These are phyloP conservation scores for Trisateles emortualis DNA, from an alignment of 2,888 invertebrate species.

Conservation along the genomic window DNA sequence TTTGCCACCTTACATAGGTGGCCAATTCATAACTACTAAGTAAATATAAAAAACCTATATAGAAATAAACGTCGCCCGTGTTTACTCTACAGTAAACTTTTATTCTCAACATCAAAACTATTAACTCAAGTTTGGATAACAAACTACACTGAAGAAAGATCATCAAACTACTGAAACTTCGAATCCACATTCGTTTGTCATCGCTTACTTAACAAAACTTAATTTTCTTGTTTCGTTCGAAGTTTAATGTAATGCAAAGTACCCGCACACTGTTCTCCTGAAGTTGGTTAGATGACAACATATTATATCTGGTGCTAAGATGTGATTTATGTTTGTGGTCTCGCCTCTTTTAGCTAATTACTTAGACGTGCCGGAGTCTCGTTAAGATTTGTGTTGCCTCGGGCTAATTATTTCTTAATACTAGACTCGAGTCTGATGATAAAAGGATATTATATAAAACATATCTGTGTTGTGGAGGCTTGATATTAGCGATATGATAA, in stretches of 20 bases:
- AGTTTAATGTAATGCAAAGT: slow-evolving; percentile 30
- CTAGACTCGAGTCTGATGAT: slow-evolving; percentile 16
- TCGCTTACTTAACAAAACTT: slow-evolving; percentile 36
- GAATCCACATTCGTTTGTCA: slow-evolving; percentile 16
- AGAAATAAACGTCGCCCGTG: too few species aligned
- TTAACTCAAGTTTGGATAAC: too few species aligned
- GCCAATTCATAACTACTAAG: too few species aligned
- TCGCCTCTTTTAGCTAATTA: slow-evolving; percentile 63
- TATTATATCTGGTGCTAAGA: slow-evolving; percentile 37
- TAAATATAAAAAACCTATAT: too few species aligned
- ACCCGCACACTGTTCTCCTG: too few species aligned
- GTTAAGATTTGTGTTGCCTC: slow-evolving; percentile 57
- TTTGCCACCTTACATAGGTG: too few species aligned
- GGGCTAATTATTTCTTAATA: slow-evolving; percentile 46
- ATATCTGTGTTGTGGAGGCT: too few species aligned
- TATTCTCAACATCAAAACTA: too few species aligned
- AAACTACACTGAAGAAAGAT: neutral
- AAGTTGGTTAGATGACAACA: slow-evolving; percentile 19
- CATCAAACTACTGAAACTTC: slow-evolving; percentile 3
- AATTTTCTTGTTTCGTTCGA: slow-evolving; percentile 46
- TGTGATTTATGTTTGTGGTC: slow-evolving; percentile 62
- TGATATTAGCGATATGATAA: too few species aligned
- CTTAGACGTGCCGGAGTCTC: slow-evolving; percentile 56
- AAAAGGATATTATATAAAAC: too few species aligned
- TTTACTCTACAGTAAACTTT: too few species aligned